Evolutionary conservation across 1,140 invertebrate genomes (phyloP).

Genomic region (Scaptomyza pallida): DNA sequence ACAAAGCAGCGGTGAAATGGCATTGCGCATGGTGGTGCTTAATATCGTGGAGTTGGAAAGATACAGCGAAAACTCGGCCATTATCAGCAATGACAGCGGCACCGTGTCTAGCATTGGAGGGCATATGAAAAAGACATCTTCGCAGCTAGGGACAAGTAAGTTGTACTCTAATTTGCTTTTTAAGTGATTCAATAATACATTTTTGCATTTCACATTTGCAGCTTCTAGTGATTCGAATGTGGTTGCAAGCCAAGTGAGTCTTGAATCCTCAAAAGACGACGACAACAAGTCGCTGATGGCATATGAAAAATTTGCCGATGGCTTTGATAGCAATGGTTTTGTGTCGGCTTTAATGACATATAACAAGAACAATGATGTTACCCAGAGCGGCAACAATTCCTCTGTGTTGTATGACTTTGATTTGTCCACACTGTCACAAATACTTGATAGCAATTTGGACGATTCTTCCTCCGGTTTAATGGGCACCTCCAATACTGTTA

Average conservation of each 20-base stretch:
- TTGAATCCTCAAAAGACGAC: constrained; percentile 71
- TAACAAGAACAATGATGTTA: constrained; percentile 62
- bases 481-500: constrained; percentile 69
- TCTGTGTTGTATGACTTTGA: constrained; percentile 71
- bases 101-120: constrained; percentile 64
- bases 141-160: constrained; percentile 63
- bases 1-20: constrained; percentile 72
- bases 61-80: constrained; percentile 54
- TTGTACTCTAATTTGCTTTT: background rate
- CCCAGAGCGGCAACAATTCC: constrained; percentile 58
- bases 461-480: constrained; percentile 60
- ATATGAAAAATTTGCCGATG: constrained; percentile 77
- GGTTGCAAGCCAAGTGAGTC: constrained; percentile 54
- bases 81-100: constrained; percentile 69
- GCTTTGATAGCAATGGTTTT: constrained; percentile 79
- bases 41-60: constrained; percentile 74
- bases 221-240: constrained; percentile 59
- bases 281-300: constrained; percentile 73
- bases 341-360: constrained; percentile 73
- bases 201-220: constrained; percentile 3
- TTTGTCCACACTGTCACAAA: constrained; percentile 67
- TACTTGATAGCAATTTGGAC: constrained; percentile 68
- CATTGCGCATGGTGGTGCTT: constrained; percentile 76
- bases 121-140: constrained; percentile 66
- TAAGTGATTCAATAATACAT: too few species aligned